phyloP scores from a whole-genome alignment of 2,797 vertebrate species.

The Fringilla coelebs region DNA sequence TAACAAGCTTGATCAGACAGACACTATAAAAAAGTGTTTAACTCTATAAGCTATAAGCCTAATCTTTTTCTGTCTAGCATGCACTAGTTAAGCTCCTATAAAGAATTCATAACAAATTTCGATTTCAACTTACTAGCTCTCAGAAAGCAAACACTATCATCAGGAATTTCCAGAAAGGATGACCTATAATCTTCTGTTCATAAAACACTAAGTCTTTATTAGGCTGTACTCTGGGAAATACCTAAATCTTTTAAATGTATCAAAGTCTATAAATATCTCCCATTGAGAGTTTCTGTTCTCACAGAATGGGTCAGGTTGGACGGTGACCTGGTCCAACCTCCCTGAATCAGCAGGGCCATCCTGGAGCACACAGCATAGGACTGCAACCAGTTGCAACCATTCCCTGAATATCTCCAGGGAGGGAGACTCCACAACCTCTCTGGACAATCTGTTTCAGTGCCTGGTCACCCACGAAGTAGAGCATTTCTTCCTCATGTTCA shows the following conservation, averaged over 20 bases:
- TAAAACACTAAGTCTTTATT: neutral
- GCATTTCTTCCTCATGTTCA: neutral
- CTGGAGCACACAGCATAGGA: neutral
- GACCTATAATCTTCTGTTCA: neutral
- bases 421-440: neutral
- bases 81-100: neutral
- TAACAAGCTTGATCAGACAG: neutral
- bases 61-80: neutral
- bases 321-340: accelerated
- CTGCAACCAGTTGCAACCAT: neutral
- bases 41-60: slow-evolving; percentile 7
- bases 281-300: neutral
- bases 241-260: neutral
- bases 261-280: neutral
- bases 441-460: neutral
- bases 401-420: neutral
- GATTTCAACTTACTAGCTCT: neutral
- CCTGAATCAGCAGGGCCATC: neutral
- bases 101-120: neutral
- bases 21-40: neutral
- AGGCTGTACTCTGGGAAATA: neutral
- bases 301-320: neutral
- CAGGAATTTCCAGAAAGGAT: neutral
- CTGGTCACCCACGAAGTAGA: accelerated
- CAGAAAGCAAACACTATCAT: neutral